Base-by-base conservation (phyloP, 2,888 invertebrate species). In the Spodoptera littoralis region DNA sequence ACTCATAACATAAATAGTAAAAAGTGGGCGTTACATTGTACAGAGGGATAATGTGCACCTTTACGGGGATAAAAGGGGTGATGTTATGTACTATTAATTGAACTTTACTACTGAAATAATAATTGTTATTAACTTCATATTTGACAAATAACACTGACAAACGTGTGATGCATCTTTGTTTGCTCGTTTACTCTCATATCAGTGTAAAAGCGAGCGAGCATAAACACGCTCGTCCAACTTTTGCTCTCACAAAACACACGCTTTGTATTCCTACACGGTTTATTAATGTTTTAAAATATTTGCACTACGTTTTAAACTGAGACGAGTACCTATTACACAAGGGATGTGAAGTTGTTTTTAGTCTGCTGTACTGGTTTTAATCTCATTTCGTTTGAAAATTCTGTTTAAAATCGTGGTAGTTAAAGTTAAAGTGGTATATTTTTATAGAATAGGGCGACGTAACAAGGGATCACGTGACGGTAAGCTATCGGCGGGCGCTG, bases 111-210 rank as follows among this genome's bases (percentile, higher is more conserved):
- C 24, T 22, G 6, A 2, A 24, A 24, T 47, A 47, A 22, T 24
- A 24, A 24, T 24, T 27, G 24, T 47, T 24, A 12, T 6, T 24
- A 18, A 45, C 30, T 52, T 13, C 13, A 51, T 44, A 36, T 8
- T 9, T 46, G 42, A 50, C 27, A 43, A 58, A 55, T 51, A 51
- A 76, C 13, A 12, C 44, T 76, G 65, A 76, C 56, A 59, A 57
- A 47, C 65, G 56, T 46, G 53, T 75, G 76, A 53, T 50, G 76
- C 42, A 47, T 47, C 46, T 48, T 43, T 56, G 47, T 64, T 75
- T 56, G 65, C 53, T 57, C 48, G 47, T 63, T 71, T 30, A 71
- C 30, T 49, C 24, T 8, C 45, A 71, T 42, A 71, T 71, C 65
- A 51, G 24, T 22, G 56, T 54, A 54, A 71, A 71, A 76, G 43